Evolutionary conservation across 1,140 invertebrate species (phyloP), one percentile per base, ranked within the genome.

Genomic region (Achatina immaculata): DNA sequence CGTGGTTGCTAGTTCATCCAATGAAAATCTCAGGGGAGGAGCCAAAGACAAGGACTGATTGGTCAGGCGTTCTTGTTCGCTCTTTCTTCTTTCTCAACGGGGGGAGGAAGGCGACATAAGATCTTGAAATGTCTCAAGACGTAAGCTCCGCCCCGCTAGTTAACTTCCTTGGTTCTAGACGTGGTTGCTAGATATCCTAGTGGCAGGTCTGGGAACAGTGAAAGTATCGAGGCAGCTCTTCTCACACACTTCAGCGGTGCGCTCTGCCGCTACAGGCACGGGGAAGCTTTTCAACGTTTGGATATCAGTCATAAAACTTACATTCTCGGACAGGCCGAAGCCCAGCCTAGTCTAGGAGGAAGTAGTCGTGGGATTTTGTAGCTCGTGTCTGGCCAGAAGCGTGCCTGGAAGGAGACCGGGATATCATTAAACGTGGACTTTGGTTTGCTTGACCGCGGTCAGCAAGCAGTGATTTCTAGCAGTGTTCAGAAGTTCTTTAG

Each of bases 131-230:
- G 58, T 62, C 58, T 55, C 7, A 19, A 2, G 1, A 62, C n/a
- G n/a, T 28, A 55, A 62, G 58, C 58, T 16, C n/a, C 58, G n/a
- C 58, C 58, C 58, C 58, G 28, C 58, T 62, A 9, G 58, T 62
- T 62, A 62, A 31, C 58, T 62, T 28, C 21, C n/a, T 62, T 28
- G 31, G 58, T 62, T n/a, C 58, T 28, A 62, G n/a, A 62, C 58
- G 58, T 34, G 2, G n/a, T 28, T 9, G n/a, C 58, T 62, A 62
- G 1, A 34, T n/a, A 4, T 62, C 28, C 31, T 28, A 34, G 28
- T 3, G 58, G 16, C 58, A 28, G 31, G 58, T 62, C 16, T 62
- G 3, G 7, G 58, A 62, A 62, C 28, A 62, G 58, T 62, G 58
- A 62, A 62, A 62, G n/a, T 62, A 9, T 6, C 28, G 21, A 19